A percentile compares a stretch with the other conserved stretches of the same genome.
phyloP scores from a whole-genome alignment of 1,140 invertebrate genomes.

The Bombus ignitus region DNA sequence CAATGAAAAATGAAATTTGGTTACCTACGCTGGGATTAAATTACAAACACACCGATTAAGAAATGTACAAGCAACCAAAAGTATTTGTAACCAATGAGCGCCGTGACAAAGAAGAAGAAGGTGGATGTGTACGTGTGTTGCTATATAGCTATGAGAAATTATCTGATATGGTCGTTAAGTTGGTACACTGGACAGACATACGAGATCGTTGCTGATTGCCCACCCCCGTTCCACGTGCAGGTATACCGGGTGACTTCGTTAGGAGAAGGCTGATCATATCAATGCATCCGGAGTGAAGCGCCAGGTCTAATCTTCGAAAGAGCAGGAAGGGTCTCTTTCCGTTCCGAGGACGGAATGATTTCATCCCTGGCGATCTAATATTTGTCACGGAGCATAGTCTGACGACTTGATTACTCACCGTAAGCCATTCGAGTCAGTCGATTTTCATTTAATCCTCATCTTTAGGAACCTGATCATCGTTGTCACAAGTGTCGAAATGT shows the following conservation, averaged over 20 bases:
- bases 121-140: neutral
- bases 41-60: neutral
- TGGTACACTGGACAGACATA: constrained; percentile 53
- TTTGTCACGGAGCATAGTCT: constrained; percentile 23
- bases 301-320: constrained; percentile 68
- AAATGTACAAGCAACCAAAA: neutral
- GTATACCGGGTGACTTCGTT: constrained; percentile 75
- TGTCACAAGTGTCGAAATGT: too few species aligned
- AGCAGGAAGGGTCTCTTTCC: constrained; percentile 55
- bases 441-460: neutral
- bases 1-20: neutral
- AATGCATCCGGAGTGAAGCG: constrained; percentile 72
- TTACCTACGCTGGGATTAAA: neutral
- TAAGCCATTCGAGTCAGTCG: neutral
- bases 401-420: constrained; percentile 25
- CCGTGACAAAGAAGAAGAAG: neutral
- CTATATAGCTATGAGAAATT: constrained; percentile 35
- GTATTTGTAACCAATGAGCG: constrained; percentile 15
- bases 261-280: constrained; percentile 73
- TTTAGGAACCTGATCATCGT: too few species aligned
- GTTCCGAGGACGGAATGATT: constrained; percentile 44
- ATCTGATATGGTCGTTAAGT: constrained; percentile 54
- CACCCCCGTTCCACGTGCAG: constrained; percentile 71
- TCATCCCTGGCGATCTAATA: constrained; percentile 40
- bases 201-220: constrained; percentile 74